Base-by-base conservation (phyloP, 1,140 invertebrate genomes). In the Lordiphosa mommai region DNA sequence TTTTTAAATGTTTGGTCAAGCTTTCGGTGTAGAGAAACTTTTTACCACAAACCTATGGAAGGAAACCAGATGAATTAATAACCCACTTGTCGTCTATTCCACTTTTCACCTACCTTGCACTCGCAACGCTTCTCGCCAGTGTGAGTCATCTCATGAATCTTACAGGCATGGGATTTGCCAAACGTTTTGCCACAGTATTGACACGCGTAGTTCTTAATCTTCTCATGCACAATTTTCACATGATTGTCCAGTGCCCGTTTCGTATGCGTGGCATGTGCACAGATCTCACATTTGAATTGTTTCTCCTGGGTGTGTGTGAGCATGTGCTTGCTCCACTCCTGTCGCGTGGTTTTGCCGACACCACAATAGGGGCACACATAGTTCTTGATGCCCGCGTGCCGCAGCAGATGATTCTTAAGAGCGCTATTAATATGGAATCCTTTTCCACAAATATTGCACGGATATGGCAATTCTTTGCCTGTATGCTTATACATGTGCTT, bases 401-500 rank as follows among this genome's bases (percentile, higher is more conserved):
- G 72, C 3, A 88, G 72, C 4, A 88, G 50, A 61, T 88, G 86
- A 38, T 88, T 82, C 37, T 88, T 88, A 0, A 88, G 48, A 0
- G 77, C 77, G 27, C 77, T 84, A 4, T 88, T 88, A 0, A 86
- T 77, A 12, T 80, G 71, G 20, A 88, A 88, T 20, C 70, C 73
- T 51, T 88, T 87, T 38, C 90, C 90, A 61, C 91, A 92, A 1
- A 91, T 91, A 46, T 91, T 91, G 57, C 91, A 92, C 0, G 91
- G 89, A 51, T 91, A 91, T 1, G 91, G 91, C 34, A 91, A 89
- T 72, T 91, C 90, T 8, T 91, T 89, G 2, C 91, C 91, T 34
- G 74, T 84, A 32, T 92, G 91, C 6, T 90, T 91, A 33, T 91
- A 91, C 53, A 90, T 91, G 58, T 92, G 91, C 38, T 91, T 88